phyloP scores from a whole-genome alignment of 2,797 vertebrate genomes.

The Limosa lapponica region DNA sequence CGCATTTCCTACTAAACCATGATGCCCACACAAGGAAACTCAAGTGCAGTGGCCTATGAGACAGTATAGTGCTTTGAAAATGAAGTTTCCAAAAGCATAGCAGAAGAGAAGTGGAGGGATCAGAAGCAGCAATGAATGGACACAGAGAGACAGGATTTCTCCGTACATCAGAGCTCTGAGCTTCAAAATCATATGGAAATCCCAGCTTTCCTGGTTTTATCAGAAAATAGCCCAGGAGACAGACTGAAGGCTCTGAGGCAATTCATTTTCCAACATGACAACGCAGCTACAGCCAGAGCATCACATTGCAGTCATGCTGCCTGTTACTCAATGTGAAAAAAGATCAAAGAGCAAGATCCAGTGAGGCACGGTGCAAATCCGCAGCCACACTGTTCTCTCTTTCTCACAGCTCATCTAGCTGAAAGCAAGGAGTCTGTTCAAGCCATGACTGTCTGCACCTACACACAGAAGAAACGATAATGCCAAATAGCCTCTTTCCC shows the following conservation, averaged over 20 bases:
- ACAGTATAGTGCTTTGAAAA: background rate
- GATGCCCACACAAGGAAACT: background rate
- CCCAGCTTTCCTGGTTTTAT: background rate
- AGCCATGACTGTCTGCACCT: background rate
- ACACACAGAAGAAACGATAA: background rate
- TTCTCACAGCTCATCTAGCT: background rate
- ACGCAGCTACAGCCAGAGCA: background rate
- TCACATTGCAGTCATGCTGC: slow-evolving; percentile 47
- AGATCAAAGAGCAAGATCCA: background rate
- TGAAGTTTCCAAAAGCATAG: background rate
- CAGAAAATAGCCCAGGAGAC: slow-evolving; percentile 3
- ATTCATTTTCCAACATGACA: background rate
- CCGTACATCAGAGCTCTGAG: background rate
- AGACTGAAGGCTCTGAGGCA: background rate
- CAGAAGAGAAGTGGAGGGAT: background rate
- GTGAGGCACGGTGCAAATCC: fast-evolving
- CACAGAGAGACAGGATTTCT: background rate
- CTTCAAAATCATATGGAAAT: background rate
- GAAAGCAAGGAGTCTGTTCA: background rate
- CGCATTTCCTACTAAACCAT: background rate
- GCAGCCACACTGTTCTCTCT: background rate
- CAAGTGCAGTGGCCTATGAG: background rate
- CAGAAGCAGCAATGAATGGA: background rate
- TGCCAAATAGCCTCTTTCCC: background rate
- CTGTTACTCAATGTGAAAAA: background rate